These are phyloP conservation scores for Mus minutoides DNA, from an alignment of 2,797 vertebrate genomes.

Conservation along the genomic window DNA sequence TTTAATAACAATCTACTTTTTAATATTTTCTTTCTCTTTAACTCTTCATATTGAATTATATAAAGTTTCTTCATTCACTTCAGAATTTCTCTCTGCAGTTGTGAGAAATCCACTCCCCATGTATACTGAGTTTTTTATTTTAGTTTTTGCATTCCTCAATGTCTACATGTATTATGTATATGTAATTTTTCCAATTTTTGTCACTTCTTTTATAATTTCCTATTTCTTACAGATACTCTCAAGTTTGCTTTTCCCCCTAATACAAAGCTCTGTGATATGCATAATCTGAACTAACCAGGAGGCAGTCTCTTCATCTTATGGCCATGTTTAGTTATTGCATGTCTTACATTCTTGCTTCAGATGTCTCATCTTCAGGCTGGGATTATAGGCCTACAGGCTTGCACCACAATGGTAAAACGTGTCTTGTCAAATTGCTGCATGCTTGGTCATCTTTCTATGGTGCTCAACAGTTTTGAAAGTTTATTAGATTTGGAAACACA, in stretches of 20 bases:
- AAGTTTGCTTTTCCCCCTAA: neutral
- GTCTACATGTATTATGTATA: neutral
- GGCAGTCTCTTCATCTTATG: neutral
- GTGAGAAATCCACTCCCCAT: neutral
- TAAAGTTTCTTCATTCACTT: neutral
- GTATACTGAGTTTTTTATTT: neutral
- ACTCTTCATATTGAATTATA: neutral
- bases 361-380: neutral
- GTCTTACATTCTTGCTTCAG: neutral
- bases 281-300: neutral
- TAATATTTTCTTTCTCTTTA: neutral
- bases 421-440: neutral
- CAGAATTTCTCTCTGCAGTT: neutral
- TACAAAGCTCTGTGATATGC: neutral
- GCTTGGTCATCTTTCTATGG: neutral
- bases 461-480: neutral
- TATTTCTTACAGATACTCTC: neutral
- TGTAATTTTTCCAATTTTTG: neutral
- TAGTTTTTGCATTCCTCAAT: neutral
- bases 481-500: neutral
- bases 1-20: neutral
- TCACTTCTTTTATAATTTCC: neutral
- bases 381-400: neutral
- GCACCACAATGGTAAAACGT: neutral
- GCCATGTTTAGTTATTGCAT: neutral